These are phyloP conservation scores for Columba livia DNA, from an alignment of 2,113 vertebrate species.

Conservation along the genomic window DNA sequence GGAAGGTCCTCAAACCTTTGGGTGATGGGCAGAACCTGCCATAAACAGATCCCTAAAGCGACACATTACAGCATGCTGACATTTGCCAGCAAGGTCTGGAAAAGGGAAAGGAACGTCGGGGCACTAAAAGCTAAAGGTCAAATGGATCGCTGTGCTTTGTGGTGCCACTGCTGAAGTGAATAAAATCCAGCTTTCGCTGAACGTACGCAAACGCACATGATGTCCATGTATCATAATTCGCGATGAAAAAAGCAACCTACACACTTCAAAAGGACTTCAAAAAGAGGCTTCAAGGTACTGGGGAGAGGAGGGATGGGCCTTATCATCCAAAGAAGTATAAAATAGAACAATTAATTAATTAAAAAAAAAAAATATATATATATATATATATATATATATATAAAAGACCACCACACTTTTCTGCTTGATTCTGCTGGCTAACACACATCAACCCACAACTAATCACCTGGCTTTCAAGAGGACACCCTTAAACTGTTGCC, in stretches of 20 bases:
- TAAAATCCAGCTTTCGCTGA: background rate
- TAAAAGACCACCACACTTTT: background rate
- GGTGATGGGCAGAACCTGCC: background rate
- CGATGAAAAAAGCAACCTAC: background rate
- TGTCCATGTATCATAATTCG: background rate
- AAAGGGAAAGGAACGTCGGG: conserved; percentile 49
- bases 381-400: too few relatives aligned
- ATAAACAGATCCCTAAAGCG: conserved; percentile 38
- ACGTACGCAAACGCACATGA: fast-evolving
- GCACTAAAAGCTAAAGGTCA: conserved; percentile 55
- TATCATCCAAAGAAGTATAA: background rate
- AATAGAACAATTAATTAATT: background rate
- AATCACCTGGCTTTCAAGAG: background rate
- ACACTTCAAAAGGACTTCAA: background rate
- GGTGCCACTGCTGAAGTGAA: background rate
- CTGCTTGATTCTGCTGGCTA: background rate
- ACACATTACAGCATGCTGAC: conserved; percentile 5
- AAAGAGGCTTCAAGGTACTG: background rate
- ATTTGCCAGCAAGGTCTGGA: conserved; percentile 49
- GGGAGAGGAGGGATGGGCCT: background rate
- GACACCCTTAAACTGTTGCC: background rate
- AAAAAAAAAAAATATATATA: background rate
- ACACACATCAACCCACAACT: background rate
- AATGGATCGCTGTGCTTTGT: background rate
- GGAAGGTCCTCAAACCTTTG: conserved; percentile 29